Percentiles rank a stretch among this genome's conserved stretches.
Conservation (phyloP, 2,113 vertebrate genomes). For the Peucedramus taeniatus region DNA sequence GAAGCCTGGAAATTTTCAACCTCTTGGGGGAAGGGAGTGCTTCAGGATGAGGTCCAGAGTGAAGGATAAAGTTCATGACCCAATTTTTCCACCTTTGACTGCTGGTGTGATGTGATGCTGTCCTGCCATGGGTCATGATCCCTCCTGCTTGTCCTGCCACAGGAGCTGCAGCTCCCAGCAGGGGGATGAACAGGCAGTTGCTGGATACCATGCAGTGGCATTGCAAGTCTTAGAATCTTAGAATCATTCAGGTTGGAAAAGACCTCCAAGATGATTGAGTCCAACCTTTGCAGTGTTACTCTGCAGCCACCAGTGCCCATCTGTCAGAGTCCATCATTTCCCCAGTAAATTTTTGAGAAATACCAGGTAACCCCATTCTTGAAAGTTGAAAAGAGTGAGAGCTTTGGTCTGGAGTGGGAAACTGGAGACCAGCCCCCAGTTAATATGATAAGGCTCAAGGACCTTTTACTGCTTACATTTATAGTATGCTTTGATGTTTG, state of each 20-base stretch:
- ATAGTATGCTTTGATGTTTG: background rate
- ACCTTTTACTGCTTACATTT: background rate
- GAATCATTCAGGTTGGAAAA: background rate
- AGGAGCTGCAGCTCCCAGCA: background rate
- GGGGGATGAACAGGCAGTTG: background rate
- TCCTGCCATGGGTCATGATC: background rate
- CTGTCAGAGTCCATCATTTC: background rate
- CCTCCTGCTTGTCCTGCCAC: background rate
- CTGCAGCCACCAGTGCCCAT: accelerated
- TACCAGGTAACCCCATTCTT: background rate
- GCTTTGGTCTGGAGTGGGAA: background rate
- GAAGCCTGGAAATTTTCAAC: background rate
- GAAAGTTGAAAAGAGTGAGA: background rate
- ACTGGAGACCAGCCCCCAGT: background rate
- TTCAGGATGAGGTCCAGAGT: background rate
- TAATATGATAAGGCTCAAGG: background rate
- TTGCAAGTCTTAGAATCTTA: background rate
- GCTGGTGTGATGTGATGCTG: background rate
- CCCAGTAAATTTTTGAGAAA: background rate
- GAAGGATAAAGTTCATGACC: background rate
- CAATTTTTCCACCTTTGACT: background rate
- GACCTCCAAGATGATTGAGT: background rate
- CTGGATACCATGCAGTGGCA: background rate
- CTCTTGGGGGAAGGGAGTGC: background rate
- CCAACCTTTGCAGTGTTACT: background rate